These are phyloP conservation scores for Phyllopteryx taeniolatus DNA, from an alignment of 2,113 vertebrate genomes.

Conservation along the genomic window DNA sequence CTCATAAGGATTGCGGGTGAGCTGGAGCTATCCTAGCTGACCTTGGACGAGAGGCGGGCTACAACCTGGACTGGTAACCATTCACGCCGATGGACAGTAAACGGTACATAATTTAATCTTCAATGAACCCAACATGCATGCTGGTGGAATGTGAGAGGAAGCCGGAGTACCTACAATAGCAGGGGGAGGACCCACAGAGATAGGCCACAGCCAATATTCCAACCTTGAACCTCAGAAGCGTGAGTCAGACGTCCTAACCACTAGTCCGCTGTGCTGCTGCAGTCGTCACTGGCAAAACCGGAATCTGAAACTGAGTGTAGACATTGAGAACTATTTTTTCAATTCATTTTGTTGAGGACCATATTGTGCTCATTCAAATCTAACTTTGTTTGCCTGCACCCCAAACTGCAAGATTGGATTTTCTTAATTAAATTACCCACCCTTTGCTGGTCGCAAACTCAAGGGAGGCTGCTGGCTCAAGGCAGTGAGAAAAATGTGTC, in stretches of 20 bases:
- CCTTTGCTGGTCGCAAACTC: constrained; percentile 79
- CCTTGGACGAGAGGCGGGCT: too few species aligned
- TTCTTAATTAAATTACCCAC: constrained; percentile 95
- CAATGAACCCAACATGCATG: not conserved
- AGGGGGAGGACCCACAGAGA: not conserved
- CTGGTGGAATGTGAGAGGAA: not conserved
- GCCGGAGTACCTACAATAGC: not conserved
- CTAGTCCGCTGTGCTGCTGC: not conserved
- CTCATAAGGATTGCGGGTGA: too few species aligned
- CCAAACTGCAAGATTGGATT: constrained; percentile 82
- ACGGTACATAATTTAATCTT: not conserved
- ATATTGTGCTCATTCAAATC: constrained; percentile 76
- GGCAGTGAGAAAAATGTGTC: constrained; percentile 74
- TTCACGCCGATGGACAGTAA: too few species aligned
- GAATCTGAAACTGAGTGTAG: not conserved
- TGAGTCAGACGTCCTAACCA: not conserved
- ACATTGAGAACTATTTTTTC: not conserved
- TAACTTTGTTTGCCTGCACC: constrained; percentile 75
- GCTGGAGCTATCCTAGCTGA: too few species aligned
- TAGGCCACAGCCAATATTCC: not conserved
- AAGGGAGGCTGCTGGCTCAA: constrained; percentile 82
- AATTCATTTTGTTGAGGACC: constrained; percentile 29
- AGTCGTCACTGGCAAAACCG: not conserved
- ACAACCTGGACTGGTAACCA: too few species aligned
- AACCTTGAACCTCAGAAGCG: not conserved